A percentile compares a stretch with the other conserved stretches of the same genome.
phyloP scores from a whole-genome alignment of 2,888 invertebrate species.

The Drosophila neotestacea region DNA sequence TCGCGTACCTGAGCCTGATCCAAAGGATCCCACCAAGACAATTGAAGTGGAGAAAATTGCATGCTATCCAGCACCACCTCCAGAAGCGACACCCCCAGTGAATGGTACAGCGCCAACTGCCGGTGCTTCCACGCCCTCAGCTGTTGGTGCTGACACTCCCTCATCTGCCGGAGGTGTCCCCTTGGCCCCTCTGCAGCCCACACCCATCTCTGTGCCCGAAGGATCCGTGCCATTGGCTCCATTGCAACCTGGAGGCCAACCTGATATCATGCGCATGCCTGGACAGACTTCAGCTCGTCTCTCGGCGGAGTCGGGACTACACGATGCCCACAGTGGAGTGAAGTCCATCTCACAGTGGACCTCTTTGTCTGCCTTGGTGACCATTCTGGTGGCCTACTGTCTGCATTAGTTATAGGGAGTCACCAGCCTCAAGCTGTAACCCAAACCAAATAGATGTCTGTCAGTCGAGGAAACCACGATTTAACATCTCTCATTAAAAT shows the following conservation, averaged over 20 bases:
- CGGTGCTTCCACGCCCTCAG: background rate
- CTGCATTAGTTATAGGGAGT: constrained; percentile 48
- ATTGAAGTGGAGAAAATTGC: constrained; percentile 82
- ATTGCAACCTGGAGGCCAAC: constrained; percentile 55
- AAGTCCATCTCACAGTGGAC: constrained; percentile 45
- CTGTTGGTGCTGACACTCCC: constrained; percentile 7
- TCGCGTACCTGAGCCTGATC: constrained; percentile 83
- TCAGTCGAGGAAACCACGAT: constrained; percentile 3
- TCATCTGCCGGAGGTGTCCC: constrained; percentile 16
- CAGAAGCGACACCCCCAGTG: constrained; percentile 52
- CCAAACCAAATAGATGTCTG: constrained; percentile 32
- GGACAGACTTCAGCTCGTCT: constrained; percentile 69
- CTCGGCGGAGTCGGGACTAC: constrained; percentile 64
- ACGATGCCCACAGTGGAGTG: constrained; percentile 46
- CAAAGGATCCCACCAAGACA: constrained; percentile 81
- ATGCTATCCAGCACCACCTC: constrained; percentile 83
- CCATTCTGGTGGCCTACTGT: constrained; percentile 71
- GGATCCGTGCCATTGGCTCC: constrained; percentile 74
- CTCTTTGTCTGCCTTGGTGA: constrained; percentile 57
- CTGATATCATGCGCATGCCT: constrained; percentile 80
- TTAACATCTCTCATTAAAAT: background rate
- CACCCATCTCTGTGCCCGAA: constrained; percentile 67
- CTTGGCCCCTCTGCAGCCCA: constrained; percentile 60
- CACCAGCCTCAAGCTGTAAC: background rate
- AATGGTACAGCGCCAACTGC: constrained; percentile 46